Conservation (phyloP, 2,797 vertebrate species). For the Telmatherina bonti region DNA sequence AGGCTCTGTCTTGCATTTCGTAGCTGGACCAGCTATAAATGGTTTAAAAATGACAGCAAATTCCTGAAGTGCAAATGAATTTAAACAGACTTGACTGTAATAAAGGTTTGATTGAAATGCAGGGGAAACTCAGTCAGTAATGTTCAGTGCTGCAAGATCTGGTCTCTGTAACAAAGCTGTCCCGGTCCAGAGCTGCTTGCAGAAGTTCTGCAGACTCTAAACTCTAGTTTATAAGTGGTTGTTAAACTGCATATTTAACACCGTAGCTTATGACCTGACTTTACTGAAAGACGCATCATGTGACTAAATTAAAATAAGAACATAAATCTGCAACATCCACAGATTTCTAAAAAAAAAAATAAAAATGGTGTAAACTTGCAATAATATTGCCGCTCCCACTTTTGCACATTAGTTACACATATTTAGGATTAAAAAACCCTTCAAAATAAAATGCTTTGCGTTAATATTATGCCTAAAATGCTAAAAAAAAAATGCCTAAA, state of each 20-base stretch:
- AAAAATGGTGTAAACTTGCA: no score
- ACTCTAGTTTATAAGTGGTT: not conserved
- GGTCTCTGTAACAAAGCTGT: no score
- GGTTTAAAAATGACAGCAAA: no score
- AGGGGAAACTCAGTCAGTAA: no score
- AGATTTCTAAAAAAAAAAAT: not conserved
- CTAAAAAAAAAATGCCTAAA: no score
- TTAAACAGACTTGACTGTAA: no score
- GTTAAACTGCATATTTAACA: not conserved
- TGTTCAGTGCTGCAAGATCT: no score
- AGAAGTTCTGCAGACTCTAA: not conserved
- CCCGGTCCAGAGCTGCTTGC: no score
- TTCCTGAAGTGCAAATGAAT: no score
- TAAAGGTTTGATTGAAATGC: no score
- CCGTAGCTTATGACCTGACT: not conserved
- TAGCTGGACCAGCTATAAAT: not conserved
- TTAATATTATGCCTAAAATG: no score
- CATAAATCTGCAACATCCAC: not conserved
- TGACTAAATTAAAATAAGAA: not conserved
- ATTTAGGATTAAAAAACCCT: not conserved
- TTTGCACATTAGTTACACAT: not conserved
- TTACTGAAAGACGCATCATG: not conserved
- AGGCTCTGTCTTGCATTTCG: not conserved
- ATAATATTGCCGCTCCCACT: no score
- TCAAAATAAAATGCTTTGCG: not conserved